Evolutionary conservation across 2,888 invertebrate genomes (phyloP), one percentile per base, ranked within the genome.

Genomic region (Petrophora chlorosata): DNA sequence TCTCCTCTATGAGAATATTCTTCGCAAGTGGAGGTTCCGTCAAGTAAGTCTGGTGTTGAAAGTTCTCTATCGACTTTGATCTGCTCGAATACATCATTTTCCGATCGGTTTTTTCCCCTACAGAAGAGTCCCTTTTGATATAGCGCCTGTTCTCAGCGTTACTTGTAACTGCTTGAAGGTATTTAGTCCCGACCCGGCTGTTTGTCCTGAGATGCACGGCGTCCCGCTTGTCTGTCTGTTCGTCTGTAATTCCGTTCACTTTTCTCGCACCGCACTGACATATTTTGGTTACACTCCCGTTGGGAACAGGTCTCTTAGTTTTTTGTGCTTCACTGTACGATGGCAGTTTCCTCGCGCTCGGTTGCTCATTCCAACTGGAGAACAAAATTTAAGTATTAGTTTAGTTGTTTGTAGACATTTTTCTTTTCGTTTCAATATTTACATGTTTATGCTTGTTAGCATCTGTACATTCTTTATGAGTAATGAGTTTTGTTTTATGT

Each of bases 321-420:
- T 88, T 90, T 90, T 90, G 90, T 89, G 89, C 89, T 82, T 90
- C 90, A 85, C 85, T 88, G 66, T 87, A 87, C 65, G 81, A 76
- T 79, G 87, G 86, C 86, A 90, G 85, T 84, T 86, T 90, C 81
- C 87, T 82, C 67, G 79, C 82, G 82, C 79, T 84, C 68, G 79
- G 74, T 81, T 90, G 90, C 82, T 91, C 91, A 91, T 90, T 91
- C 91, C 91, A 91, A 90, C 91, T 91, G 88, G 42, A 53, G 52
- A 48, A 48, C 26, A 26, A 36, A 12, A 12, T 28, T 45, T 14
- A 3, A 2, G 5, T 10, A 10, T 44, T 17, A 50, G 9, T 28
- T 28, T 38, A 3, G 2, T 23, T 5, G 17, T 0, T 5, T 12
- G 13, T 2, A 1, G 8, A n/a, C 8, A 5, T 10, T 16, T 7